Percentiles rank a stretch among this genome's conserved stretches.
These are phyloP conservation scores for Alouatta palliata DNA, from an alignment of 2,113 vertebrate species.

Conservation along the genomic window DNA sequence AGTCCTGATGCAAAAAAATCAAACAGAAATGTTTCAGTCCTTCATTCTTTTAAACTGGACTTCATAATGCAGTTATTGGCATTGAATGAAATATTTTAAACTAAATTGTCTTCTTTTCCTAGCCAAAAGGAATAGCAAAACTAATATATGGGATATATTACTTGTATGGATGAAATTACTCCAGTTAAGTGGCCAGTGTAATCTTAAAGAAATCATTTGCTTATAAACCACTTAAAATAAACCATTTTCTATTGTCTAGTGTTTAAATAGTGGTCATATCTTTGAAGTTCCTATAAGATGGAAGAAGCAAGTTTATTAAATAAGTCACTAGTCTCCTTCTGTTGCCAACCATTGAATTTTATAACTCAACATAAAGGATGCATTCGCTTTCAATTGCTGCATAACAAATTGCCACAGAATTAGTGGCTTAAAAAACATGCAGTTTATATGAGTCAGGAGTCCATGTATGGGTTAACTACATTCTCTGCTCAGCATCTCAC, in stretches of 20 bases:
- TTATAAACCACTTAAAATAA: background rate
- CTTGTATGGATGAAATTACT: slow-evolving; percentile 33
- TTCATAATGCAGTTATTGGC: background rate
- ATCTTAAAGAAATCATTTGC: slow-evolving; percentile 10
- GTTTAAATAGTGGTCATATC: background rate
- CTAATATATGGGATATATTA: background rate
- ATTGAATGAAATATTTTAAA: background rate
- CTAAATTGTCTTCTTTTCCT: slow-evolving; percentile 1
- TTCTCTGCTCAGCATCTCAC: background rate
- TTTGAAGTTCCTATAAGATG: background rate
- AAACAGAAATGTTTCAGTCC: background rate
- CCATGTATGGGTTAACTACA: background rate
- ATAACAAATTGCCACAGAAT: background rate
- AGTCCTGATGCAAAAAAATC: background rate
- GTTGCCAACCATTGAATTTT: slow-evolving; percentile 38
- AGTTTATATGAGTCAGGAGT: background rate
- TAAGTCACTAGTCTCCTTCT: slow-evolving; percentile 5
- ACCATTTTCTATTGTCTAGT: background rate
- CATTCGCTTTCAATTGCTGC: slow-evolving; percentile 45
- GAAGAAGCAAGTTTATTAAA: slow-evolving; percentile 22
- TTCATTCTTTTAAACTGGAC: slow-evolving; percentile 20
- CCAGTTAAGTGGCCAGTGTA: background rate
- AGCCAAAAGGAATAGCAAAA: slow-evolving; percentile 21
- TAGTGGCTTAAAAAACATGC: background rate
- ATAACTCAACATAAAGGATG: slow-evolving; percentile 22